Evolutionary conservation across 2,113 vertebrate genomes (phyloP), one percentile per base, ranked within the genome.

Genomic region (Leiothrix lutea): DNA sequence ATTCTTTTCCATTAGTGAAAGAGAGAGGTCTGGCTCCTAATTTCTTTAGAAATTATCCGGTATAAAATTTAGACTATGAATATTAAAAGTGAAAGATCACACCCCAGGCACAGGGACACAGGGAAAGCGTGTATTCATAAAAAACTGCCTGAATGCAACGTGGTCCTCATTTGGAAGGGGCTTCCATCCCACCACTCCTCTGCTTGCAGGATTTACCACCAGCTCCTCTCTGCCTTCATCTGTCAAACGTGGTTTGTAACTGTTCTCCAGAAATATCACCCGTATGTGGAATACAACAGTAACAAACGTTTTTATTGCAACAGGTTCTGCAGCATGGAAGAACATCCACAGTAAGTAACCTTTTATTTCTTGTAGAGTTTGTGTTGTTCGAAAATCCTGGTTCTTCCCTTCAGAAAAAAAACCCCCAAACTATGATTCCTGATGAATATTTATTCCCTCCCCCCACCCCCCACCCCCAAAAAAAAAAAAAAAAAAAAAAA

Each of bases 241-340:
- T 92, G 17, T 83, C 90, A 94, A 80, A 67, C 9, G 87, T 69
- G 65, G 38, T 93, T 89, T 86, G 65, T 92, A 78, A 74, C 69
- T 80, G 72, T 74, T 78, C 88, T 93, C 24, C 80, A 94, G 85
- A 93, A 90, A 84, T 78, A 93, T 51, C 93, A 92, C 81, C 91
- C 80, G 15, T 69, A 75, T 88, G 70, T 92, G 94, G 87, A 95
- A 96, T 95, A 95, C 95, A 95, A 81, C 75, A 98, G 79, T 96
- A 97, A 95, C 83, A 95, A 96, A 92, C 75, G 36, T 96, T 97
- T 98, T 95, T 97, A 87, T 98, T 97, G 97, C 97, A 98, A 98
- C 98, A 98, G 98, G 98, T 98, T 96, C 86, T 18, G 78, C 94
- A 96, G 67, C 74, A 94, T 97, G 97, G 97, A 96, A 73, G 90